A percentile compares a stretch with the other conserved stretches of the same genome.
Evolutionary conservation across 2,797 vertebrate species (phyloP).

Genomic region (Catharus ustulatus): DNA sequence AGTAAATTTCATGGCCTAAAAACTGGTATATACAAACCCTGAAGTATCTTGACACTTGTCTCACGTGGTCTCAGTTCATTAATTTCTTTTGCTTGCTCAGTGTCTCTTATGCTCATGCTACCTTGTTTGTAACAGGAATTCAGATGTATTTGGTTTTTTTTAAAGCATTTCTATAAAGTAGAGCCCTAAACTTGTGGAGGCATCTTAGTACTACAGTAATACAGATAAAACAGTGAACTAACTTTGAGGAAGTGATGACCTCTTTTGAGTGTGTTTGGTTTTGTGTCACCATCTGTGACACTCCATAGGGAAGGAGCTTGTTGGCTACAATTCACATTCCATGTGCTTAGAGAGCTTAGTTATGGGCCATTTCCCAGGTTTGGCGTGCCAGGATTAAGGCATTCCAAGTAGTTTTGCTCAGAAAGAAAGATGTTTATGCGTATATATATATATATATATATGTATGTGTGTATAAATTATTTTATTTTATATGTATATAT

Average conservation of each 20-base stretch:
- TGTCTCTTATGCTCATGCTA: not conserved
- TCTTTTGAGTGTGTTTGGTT: not conserved
- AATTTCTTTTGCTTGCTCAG: not conserved
- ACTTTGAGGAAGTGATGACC: not conserved
- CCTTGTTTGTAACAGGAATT: not conserved
- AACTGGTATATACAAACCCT: not conserved
- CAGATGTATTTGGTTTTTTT: not conserved
- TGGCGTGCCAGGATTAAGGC: not conserved
- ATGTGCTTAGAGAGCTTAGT: not conserved
- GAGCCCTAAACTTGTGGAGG: not conserved
- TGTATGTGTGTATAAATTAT: rapidly evolving
- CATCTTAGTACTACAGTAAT: not conserved
- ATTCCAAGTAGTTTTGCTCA: not conserved
- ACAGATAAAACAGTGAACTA: not conserved
- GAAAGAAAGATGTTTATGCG: not conserved
- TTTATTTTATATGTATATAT: not conserved
- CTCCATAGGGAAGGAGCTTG: not conserved
- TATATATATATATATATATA: not conserved
- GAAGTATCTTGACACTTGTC: not conserved
- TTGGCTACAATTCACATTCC: not conserved
- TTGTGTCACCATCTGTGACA: not conserved
- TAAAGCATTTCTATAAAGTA: not conserved
- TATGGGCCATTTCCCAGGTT: not conserved
- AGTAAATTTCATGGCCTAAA: not conserved
- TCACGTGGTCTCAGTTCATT: not conserved